Evolutionary conservation across 2,888 invertebrate genomes (phyloP).

Genomic region (Ichneumon xanthorius): DNA sequence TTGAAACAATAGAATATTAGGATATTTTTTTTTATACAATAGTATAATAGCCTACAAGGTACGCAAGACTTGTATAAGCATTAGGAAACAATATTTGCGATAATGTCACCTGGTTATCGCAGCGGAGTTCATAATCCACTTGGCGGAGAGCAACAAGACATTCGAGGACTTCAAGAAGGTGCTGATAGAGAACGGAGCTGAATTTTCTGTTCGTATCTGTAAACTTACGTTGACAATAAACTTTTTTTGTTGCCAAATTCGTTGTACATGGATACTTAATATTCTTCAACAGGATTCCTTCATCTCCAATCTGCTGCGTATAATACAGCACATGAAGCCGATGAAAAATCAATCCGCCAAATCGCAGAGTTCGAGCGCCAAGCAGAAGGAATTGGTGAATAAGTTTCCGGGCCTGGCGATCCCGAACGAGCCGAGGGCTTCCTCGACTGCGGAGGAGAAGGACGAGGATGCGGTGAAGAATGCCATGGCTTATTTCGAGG

Average conservation of each 20-base stretch:
- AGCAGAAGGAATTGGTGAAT: conserved; percentile 87
- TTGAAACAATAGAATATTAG: no score
- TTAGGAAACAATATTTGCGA: background rate
- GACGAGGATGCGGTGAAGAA: conserved; percentile 89
- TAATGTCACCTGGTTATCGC: conserved; percentile 82
- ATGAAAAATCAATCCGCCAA: conserved; percentile 75
- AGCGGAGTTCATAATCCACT: conserved; percentile 98
- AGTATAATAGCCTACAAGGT: background rate
- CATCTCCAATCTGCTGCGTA: conserved; percentile 95
- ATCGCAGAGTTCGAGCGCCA: conserved; percentile 75
- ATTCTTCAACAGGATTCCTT: conserved; percentile 91
- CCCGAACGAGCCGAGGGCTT: conserved; percentile 89
- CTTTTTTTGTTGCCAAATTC: conserved; percentile 13
- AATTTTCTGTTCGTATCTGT: conserved; percentile 90
- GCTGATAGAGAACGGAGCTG: conserved; percentile 96
- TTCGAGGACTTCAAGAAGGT: conserved; percentile 96
- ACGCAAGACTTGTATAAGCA: background rate
- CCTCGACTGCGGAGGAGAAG: conserved; percentile 75
- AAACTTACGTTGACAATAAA: background rate
- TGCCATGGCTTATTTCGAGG: conserved; percentile 94
- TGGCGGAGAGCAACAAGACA: conserved; percentile 94
- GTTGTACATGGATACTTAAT: conserved; percentile 15
- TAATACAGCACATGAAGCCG: conserved; percentile 98
- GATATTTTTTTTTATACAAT: background rate
- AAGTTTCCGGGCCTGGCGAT: conserved; percentile 94